Base-by-base conservation (phyloP, 2,113 vertebrate species). In the Semnornis frantzii region DNA sequence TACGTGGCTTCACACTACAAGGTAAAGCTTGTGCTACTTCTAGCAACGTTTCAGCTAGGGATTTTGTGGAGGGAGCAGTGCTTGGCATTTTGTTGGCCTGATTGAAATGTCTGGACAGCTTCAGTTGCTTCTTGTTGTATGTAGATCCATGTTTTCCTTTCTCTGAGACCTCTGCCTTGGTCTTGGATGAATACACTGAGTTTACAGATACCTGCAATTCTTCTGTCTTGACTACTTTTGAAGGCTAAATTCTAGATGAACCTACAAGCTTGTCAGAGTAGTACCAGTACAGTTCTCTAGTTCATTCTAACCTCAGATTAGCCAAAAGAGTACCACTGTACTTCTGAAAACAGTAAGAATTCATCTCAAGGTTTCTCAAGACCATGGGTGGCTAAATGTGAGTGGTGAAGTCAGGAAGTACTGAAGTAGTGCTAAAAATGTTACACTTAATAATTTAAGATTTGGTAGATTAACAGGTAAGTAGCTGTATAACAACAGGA, bases 1-100 rank as follows among this genome's bases (percentile, higher is more conserved):
- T 99, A 99, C 6, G 99, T 99, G 87, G 98, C 99, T 23, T 99
- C 99, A 10, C 99, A 99, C 94, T 99, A 99, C 96, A 99, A 99
- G 98, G 99, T 99, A 93, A 95, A 85, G 39, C 11, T 70, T 20
- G 16, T 37, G 27, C 55, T 80, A 5, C 48, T 74, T 27, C 62
- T 73, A 0, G 7, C 12, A 33, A 10, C 10, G 1, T 30, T 69
- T 48, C 59, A 50, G 39, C 15, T 52, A 24, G 64, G 34, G 54
- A 12, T 81, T 79, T 31, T 59, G 3, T 16, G 16, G 33, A 44
- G 12, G 64, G 10, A 86, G 44, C 34, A 15, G 30, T n/a, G 37
- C 28, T 55, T 23, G 70, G 66, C 8, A 20, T 2, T 54, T 39
- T 72, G 19, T 27, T 72, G 33, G 3, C 17, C 10, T 54, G 9